Evolutionary conservation across 35 echinoderm and acorn worm species (phyloP).

Genomic region (Strongylocentrotus purpuratus): DNA sequence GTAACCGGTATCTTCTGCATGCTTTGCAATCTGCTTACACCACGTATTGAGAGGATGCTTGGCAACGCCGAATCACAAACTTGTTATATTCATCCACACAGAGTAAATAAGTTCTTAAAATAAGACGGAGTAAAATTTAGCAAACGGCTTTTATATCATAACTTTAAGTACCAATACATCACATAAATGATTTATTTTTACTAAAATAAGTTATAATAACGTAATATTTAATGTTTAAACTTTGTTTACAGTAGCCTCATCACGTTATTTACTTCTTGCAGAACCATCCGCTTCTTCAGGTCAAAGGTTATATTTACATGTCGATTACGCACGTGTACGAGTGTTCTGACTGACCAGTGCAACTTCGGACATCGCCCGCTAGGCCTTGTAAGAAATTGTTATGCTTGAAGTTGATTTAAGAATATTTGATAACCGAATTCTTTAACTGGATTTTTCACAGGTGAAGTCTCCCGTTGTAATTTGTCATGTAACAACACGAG

Average conservation of each 20-base stretch:
- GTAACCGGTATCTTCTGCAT: not conserved
- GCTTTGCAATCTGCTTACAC: slow-evolving; percentile 14
- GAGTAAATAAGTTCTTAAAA: not conserved
- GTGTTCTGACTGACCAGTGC: too few relatives aligned
- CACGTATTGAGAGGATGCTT: slow-evolving; percentile 22
- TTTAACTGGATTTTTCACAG: too few relatives aligned
- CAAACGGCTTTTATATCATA: not conserved
- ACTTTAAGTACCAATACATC: too few relatives aligned
- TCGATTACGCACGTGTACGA: too few relatives aligned
- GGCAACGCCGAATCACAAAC: slow-evolving; percentile 31
- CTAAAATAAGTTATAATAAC: not conserved
- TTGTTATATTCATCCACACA: not conserved
- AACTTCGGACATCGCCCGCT: too few relatives aligned
- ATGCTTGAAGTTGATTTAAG: too few relatives aligned
- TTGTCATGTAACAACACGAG: too few relatives aligned
- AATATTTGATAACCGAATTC: too few relatives aligned
- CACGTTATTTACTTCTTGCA: not conserved
- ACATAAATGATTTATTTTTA: not conserved
- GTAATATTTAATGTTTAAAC: not conserved
- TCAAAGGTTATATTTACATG: slow-evolving; percentile 52
- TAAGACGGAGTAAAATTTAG: not conserved
- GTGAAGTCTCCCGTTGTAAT: too few relatives aligned
- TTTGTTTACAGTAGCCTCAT: not conserved
- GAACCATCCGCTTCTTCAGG: slow-evolving; percentile 10
- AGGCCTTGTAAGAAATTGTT: too few relatives aligned